Evolutionary conservation across 2,888 invertebrate genomes (phyloP), one percentile per base, ranked within the genome.

Genomic region (Epirrita christyi): DNA sequence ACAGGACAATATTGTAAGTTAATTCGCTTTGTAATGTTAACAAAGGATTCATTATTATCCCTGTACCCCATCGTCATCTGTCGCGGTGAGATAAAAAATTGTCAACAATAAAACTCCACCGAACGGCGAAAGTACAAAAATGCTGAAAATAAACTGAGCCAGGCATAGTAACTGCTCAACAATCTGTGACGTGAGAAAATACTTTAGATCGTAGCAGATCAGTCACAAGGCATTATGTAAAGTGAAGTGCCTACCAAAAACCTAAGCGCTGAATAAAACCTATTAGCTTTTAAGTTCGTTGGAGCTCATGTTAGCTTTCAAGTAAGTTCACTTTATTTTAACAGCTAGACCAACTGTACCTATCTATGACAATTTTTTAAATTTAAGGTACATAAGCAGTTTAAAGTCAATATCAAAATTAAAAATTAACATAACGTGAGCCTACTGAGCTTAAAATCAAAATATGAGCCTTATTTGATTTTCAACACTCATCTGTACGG

Each of bases 51-150:
- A 47, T 54, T 59, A 58, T 63, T 60, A 58, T 62, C 56, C 66
- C 29, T 28, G 40, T 59, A 45, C 63, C 50, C 67, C 67, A 64
- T 57, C 63, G 64, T 65, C 64, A 68, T 64, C 68, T 70, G 70
- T 63, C 61, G 59, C 27, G 49, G 63, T n/a, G 55, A 67, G 68
- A 70, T 70, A 73, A 75, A 74, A 76, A 74, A 72, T 63, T 65
- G 70, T 72, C 68, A 71, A 73, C 76, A 74, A 75, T 75, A 65
- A 64, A 67, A 66, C 64, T 67, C 66, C 42, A 53, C 64, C 59
- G 62, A 70, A 72, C 63, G 67, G 68, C 70, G 70, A 73, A 75
- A 73, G 71, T 65, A 78, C 76, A 79, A 75, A 78, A 79, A 73
- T 71, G 76, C 74, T 70, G 69, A 50, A 68, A 76, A 72, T 73